Conservation (phyloP, 2,797 vertebrate species). For the Melanotaenia trifasciata region DNA sequence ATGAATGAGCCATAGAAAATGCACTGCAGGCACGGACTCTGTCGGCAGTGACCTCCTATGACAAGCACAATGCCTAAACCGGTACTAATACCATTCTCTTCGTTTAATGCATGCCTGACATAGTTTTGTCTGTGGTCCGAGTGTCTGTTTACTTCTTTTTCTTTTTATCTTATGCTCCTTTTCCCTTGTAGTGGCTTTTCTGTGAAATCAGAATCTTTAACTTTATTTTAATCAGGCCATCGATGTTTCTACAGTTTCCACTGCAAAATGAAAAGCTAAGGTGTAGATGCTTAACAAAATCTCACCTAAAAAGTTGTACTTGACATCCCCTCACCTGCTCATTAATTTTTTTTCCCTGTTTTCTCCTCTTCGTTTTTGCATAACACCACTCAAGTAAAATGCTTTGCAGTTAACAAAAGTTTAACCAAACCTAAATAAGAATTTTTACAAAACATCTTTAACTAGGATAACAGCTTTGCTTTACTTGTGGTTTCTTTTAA, state of each 20-base stretch:
- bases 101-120: not conserved
- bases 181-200: not conserved
- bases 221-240: not conserved
- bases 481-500: too few species aligned
- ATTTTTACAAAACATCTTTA: not conserved
- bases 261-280: not conserved
- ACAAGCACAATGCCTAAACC: slow-evolving; percentile 3
- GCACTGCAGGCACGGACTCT: slow-evolving; percentile 13
- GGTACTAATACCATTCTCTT: slow-evolving; percentile 1
- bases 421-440: not conserved
- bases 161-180: not conserved
- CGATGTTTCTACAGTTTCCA: not conserved
- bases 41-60: slow-evolving; percentile 8
- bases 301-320: not conserved
- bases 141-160: too few species aligned
- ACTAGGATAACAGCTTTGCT: too few species aligned
- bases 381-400: not conserved
- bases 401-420: not conserved
- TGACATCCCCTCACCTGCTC: too few species aligned
- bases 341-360: too few species aligned
- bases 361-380: not conserved
- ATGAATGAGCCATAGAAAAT: slow-evolving; percentile 29
- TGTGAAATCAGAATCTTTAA: too few species aligned
- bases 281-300: not conserved
- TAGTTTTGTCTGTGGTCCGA: not conserved